phyloP scores from a whole-genome alignment of 2,888 invertebrate genomes.

The Atherix ibis region DNA sequence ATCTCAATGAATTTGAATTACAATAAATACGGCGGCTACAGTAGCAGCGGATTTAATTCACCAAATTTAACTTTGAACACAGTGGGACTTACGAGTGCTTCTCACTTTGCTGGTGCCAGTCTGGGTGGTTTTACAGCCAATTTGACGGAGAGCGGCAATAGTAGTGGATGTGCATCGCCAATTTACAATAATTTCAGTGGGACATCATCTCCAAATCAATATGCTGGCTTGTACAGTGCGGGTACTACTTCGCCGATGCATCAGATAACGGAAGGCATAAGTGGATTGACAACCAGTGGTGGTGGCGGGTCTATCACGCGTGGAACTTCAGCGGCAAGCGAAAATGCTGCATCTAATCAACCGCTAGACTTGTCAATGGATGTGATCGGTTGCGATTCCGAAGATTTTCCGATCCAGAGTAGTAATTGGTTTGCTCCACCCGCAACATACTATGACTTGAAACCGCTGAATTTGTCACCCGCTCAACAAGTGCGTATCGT shows the following conservation, averaged over 20 bases:
- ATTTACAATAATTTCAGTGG: conserved; percentile 30
- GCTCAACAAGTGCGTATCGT: conserved; percentile 30
- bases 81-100: conserved; percentile 5
- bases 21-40: conserved; percentile 6
- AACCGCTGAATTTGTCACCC: conserved; percentile 30
- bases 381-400: conserved; percentile 17
- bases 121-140: conserved; percentile 1
- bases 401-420: conserved; percentile 4
- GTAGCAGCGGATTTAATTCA: conserved; percentile 14
- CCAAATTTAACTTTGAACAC: conserved; percentile 11
- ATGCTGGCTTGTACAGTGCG: conserved; percentile 16
- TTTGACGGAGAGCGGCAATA: conserved; percentile 15
- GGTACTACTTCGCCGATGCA: conserved; percentile 43
- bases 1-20: conserved; percentile 14
- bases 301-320: conserved; percentile 53
- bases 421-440: conserved; percentile 24
- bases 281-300: conserved; percentile 53
- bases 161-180: conserved; percentile 36
- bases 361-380: conserved; percentile 32
- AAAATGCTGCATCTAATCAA: conserved; percentile 22
- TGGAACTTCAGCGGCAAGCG: conserved; percentile 44
- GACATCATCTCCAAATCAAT: conserved; percentile 28
- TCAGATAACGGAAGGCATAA: conserved; percentile 52
- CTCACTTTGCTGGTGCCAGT: conserved; percentile 11
- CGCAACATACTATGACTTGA: conserved; percentile 27